phyloP scores from a whole-genome alignment of 2,888 invertebrate species.

The Cantharis rustica region DNA sequence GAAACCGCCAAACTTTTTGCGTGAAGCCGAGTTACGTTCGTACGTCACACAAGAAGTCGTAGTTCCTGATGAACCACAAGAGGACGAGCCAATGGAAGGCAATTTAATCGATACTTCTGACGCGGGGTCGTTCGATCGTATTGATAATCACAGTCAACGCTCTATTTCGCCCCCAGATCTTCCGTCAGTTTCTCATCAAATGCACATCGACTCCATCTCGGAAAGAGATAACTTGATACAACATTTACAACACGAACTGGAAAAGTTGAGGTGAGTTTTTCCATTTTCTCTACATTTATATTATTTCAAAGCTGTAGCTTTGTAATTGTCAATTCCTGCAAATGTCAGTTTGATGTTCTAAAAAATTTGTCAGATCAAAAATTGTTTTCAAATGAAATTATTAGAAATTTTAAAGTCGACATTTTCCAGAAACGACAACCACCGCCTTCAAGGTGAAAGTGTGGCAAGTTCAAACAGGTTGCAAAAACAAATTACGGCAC shows the following conservation, averaged over 20 bases:
- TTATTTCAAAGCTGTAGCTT: too few species aligned
- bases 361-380: not conserved
- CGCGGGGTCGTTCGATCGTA: slow-evolving; percentile 45
- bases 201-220: slow-evolving; percentile 54
- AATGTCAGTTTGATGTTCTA: not conserved
- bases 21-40: slow-evolving; percentile 88
- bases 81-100: slow-evolving; percentile 64
- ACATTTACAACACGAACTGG: slow-evolving; percentile 77
- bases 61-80: slow-evolving; percentile 67
- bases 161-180: slow-evolving; percentile 54
- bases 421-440: slow-evolving; percentile 59
- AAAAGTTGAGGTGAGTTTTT: slow-evolving; percentile 63
- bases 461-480: slow-evolving; percentile 58
- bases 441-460: slow-evolving; percentile 60
- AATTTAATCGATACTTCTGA: slow-evolving; percentile 74
- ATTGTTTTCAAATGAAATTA: not conserved
- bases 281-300: not conserved
- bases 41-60: slow-evolving; percentile 94
- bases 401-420: not conserved
- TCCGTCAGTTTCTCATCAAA: slow-evolving; percentile 44
- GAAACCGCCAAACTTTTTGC: slow-evolving; percentile 93
- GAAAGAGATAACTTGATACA: slow-evolving; percentile 78
- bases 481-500: slow-evolving; percentile 56
- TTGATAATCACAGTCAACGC: slow-evolving; percentile 51
- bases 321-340: not conserved